Evolutionary conservation across 2,797 vertebrate species (phyloP).

Genomic region (Uromys caudimaculatus): DNA sequence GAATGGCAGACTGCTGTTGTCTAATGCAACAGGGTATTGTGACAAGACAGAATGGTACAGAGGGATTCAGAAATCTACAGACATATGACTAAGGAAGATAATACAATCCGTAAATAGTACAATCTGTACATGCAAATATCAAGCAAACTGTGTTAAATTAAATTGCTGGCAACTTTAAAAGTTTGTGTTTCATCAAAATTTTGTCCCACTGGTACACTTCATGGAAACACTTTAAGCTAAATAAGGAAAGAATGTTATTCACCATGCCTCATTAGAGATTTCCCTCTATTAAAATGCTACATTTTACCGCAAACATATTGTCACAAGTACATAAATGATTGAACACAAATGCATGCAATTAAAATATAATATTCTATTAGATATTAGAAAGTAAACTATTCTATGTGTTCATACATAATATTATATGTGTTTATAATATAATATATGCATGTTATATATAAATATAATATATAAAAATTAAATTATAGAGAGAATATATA

Average conservation of each 20-base stretch:
- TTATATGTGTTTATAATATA: neutral
- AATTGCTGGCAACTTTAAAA: constrained; percentile 77
- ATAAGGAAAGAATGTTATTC: constrained; percentile 75
- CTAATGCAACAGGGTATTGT: constrained; percentile 79
- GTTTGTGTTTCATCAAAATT: constrained; percentile 71
- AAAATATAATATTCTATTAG: neutral
- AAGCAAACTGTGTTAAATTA: constrained; percentile 80
- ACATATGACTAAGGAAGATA: constrained; percentile 76
- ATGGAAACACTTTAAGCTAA: constrained; percentile 80
- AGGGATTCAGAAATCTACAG: constrained; percentile 76
- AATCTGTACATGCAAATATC: constrained; percentile 82
- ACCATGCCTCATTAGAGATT: constrained; percentile 61
- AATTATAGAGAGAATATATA: neutral
- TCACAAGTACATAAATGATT: constrained; percentile 26
- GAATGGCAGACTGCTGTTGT: constrained; percentile 65
- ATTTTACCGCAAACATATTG: constrained; percentile 33
- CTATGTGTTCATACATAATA: neutral
- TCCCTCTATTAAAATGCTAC: constrained; percentile 63
- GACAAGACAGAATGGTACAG: constrained; percentile 55
- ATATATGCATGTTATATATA: neutral
- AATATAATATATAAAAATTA: neutral
- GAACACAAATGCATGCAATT: neutral
- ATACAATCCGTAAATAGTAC: constrained; percentile 83
- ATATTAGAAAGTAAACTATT: neutral
- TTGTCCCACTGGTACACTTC: constrained; percentile 73